Conservation (phyloP, 2,113 vertebrate genomes). For the Candoia aspera region DNA sequence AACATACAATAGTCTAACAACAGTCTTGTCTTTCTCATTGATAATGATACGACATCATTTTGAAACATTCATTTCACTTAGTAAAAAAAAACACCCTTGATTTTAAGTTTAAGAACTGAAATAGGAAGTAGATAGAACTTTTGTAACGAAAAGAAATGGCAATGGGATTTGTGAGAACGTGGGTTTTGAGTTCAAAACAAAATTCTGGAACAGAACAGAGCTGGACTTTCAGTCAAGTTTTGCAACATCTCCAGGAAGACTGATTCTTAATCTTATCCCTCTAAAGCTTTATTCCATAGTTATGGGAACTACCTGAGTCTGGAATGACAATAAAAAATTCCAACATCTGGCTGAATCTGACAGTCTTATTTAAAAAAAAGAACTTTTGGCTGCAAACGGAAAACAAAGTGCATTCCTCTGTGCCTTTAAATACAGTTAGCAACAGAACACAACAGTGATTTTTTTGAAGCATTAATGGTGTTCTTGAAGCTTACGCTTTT, state of each 20-base stretch:
- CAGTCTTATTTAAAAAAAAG: neutral
- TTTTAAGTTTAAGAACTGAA: accelerated
- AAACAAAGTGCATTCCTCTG: constrained; percentile 20
- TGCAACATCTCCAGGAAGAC: neutral
- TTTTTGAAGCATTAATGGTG: constrained; percentile 61
- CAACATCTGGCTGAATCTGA: neutral
- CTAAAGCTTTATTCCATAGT: neutral
- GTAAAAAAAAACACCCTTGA: neutral
- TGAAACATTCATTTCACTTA: neutral
- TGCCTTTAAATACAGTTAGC: constrained; percentile 39
- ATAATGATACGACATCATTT: neutral
- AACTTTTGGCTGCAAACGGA: constrained; percentile 3
- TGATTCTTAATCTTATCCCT: neutral
- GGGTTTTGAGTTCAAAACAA: neutral
- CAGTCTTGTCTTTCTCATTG: constrained; percentile 11
- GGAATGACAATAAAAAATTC: neutral
- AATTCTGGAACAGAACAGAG: neutral
- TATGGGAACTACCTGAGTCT: neutral
- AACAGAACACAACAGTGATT: constrained; percentile 30
- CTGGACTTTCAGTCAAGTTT: neutral
- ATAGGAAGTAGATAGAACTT: no score
- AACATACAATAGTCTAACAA: constrained; percentile 12
- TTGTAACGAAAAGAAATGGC: neutral
- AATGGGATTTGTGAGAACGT: neutral
- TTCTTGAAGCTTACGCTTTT: constrained; percentile 83